phyloP scores from a whole-genome alignment of 2,888 invertebrate genomes.

The Drosophila cognata region DNA sequence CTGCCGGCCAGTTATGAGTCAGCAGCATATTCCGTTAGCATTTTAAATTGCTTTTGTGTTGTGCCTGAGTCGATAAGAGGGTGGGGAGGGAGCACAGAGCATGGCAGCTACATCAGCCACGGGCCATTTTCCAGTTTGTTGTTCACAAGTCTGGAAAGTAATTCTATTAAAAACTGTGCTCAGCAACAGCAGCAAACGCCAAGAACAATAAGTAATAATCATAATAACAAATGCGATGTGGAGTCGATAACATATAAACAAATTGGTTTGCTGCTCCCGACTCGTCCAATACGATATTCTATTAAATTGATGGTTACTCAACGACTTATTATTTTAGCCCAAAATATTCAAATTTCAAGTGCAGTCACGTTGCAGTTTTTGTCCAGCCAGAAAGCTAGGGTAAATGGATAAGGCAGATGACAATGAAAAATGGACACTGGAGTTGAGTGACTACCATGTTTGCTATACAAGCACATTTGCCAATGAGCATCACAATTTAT shows the following conservation, averaged over 20 bases:
- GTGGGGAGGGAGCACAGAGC: background rate
- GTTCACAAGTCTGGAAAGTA: slow-evolving; percentile 59
- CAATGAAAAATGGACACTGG: slow-evolving; percentile 5
- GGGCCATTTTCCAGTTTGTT: slow-evolving; percentile 50
- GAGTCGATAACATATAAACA: slow-evolving; percentile 59
- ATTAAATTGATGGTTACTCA: slow-evolving; percentile 64
- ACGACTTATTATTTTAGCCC: slow-evolving; percentile 6
- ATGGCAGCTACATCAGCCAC: slow-evolving; percentile 10
- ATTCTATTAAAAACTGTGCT: slow-evolving; percentile 64
- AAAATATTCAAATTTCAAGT: slow-evolving; percentile 15
- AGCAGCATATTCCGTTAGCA: slow-evolving; percentile 46
- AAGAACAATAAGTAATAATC: slow-evolving; percentile 26
- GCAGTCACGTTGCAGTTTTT: slow-evolving; percentile 47
- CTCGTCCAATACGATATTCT: slow-evolving; percentile 62
- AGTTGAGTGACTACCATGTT: slow-evolving; percentile 9
- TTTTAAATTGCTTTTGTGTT: slow-evolving; percentile 56
- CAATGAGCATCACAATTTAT: background rate
- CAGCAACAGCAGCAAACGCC: slow-evolving; percentile 29
- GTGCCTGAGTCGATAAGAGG: slow-evolving; percentile 13
- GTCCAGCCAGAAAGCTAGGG: background rate
- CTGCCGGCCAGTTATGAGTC: slow-evolving; percentile 62
- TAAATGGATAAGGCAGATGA: slow-evolving; percentile 7
- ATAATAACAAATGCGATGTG: slow-evolving; percentile 13
- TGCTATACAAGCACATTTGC: background rate
- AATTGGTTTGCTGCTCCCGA: slow-evolving; percentile 35